Conservation (phyloP, 30 jellyfish, hydroid and myxozoan species). For the Turritopsis rubra region DNA sequence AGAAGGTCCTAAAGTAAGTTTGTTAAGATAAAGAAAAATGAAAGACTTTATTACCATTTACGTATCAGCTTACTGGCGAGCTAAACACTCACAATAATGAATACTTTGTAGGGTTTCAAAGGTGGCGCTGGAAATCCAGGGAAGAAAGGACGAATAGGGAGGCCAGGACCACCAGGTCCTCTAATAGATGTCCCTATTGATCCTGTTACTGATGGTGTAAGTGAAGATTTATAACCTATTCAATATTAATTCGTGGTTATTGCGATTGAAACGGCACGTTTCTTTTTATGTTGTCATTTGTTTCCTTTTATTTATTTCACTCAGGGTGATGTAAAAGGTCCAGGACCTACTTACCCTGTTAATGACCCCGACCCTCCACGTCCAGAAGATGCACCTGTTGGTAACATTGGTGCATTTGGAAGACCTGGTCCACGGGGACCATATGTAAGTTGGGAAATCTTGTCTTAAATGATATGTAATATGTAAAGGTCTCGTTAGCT, state of each 20-base stretch:
- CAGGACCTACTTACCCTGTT: conserved; percentile 18
- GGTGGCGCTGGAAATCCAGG: conserved; percentile 19
- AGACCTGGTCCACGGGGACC: conserved; percentile 39
- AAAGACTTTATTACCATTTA: no score
- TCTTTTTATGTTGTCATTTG: no score
- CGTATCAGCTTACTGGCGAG: no score
- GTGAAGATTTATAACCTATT: no score
- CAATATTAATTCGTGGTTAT: not conserved
- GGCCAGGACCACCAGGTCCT: conserved; percentile 41
- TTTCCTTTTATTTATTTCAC: no score
- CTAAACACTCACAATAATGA: not conserved
- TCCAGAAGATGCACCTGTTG: conserved; percentile 33
- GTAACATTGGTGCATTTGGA: conserved; percentile 35
- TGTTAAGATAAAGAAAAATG: no score
- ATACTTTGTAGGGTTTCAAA: conserved; percentile 17
- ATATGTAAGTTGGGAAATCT: no score
- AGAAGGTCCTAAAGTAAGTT: not conserved
- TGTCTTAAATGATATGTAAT: no score
- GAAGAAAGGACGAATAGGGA: not conserved
- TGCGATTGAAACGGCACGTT: no score
- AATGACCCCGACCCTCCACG: not conserved
- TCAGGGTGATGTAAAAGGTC: conserved; percentile 33
- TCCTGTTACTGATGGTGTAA: not conserved
- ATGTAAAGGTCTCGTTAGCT: no score
- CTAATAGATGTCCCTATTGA: not conserved